Percentiles rank a stretch among this genome's conserved stretches.
These are phyloP conservation scores for Phyllopteryx taeniolatus DNA, from an alignment of 2,113 vertebrate species.

Conservation along the genomic window DNA sequence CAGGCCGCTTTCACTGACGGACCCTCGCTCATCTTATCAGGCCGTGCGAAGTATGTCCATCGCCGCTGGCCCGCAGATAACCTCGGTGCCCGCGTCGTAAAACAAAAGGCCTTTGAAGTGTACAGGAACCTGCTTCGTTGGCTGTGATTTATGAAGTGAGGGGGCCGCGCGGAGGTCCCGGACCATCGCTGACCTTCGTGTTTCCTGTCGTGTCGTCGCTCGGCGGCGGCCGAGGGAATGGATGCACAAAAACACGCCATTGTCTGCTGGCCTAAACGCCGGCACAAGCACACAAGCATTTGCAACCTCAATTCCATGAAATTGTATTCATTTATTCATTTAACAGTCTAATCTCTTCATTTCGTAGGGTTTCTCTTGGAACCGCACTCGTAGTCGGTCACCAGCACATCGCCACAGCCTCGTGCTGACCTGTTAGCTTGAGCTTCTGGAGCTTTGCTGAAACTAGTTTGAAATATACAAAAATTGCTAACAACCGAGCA, in stretches of 20 bases:
- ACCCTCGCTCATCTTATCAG: slow-evolving; percentile 59
- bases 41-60: slow-evolving; percentile 51
- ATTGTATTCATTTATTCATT: no score
- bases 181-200: slow-evolving; percentile 61
- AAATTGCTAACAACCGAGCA: no score
- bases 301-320: no score
- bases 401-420: no score
- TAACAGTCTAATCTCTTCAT: no score
- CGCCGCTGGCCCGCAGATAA: slow-evolving; percentile 68
- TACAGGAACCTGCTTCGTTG: slow-evolving; percentile 53
- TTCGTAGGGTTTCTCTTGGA: no score
- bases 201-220: slow-evolving; percentile 55
- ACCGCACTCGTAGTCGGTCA: no score
- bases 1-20: slow-evolving; percentile 53
- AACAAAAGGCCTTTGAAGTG: slow-evolving; percentile 72
- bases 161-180: slow-evolving; percentile 52
- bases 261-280: no score
- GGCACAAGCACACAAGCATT: no score
- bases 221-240: neutral
- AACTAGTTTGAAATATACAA: no score
- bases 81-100: slow-evolving; percentile 54
- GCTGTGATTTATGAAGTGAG: slow-evolving; percentile 62
- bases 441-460: no score
- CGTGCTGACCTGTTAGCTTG: no score
- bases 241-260: neutral